A percentile compares a stretch with the other conserved stretches of the same genome.
phyloP scores from a whole-genome alignment of 2,797 vertebrate genomes.

The Melanotaenia trifasciata region DNA sequence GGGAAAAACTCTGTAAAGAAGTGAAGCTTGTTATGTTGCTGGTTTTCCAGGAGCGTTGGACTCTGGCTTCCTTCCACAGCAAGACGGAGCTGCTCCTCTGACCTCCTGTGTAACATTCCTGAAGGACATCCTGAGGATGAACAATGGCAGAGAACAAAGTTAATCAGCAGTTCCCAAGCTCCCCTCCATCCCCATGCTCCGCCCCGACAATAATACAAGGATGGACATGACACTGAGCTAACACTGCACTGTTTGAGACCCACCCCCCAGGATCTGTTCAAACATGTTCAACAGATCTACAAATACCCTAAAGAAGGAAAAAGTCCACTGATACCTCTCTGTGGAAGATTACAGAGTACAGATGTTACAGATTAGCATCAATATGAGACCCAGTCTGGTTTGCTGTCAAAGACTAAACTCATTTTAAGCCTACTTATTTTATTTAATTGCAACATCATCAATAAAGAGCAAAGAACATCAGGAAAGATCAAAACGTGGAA shows the following conservation, averaged over 20 bases:
- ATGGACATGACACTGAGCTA: conserved; percentile 27
- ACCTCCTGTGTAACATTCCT: conserved; percentile 66
- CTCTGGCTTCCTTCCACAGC: conserved; percentile 44
- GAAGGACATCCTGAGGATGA: conserved; percentile 85
- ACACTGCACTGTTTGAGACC: background rate
- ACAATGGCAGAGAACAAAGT: conserved; percentile 81
- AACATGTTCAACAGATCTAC: background rate
- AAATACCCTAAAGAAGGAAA: background rate
- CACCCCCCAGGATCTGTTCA: background rate
- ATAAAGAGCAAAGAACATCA: no score
- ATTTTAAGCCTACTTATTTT: no score
- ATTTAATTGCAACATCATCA: no score
- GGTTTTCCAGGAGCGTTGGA: conserved; percentile 42
- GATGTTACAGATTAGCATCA: no score
- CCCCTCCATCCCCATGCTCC: conserved; percentile 57
- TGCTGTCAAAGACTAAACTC: no score
- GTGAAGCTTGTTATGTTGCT: conserved; percentile 15
- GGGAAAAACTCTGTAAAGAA: conserved; percentile 8
- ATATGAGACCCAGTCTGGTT: no score
- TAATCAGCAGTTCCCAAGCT: conserved; percentile 83
- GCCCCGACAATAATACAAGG: conserved; percentile 37
- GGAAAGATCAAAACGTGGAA: no score
- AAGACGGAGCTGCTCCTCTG: conserved; percentile 52
- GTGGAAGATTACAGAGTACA: no score
- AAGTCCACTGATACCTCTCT: no score